Evolutionary conservation across 2,888 invertebrate genomes (phyloP).

Genomic region (Kryphioiulus occultus): DNA sequence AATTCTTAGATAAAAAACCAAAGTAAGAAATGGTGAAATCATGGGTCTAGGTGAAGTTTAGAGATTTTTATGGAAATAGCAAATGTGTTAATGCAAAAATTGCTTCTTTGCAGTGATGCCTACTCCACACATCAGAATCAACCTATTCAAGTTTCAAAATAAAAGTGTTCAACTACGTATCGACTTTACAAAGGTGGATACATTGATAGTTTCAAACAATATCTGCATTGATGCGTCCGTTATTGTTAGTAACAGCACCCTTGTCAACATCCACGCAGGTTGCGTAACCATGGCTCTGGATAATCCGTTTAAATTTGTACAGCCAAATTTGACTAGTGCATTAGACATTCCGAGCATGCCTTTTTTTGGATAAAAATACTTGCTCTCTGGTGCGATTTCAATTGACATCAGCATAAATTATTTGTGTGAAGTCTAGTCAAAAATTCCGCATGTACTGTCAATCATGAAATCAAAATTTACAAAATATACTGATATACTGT

Average conservation of each 20-base stretch:
- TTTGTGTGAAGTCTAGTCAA: background rate
- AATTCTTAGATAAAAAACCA: background rate
- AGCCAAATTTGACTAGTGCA: background rate
- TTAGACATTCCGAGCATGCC: background rate
- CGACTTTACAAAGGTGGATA: background rate
- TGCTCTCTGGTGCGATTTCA: no score
- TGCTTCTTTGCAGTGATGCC: conserved; percentile 29
- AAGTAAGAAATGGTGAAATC: no score
- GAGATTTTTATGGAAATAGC: background rate
- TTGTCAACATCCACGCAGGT: background rate
- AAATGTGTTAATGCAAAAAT: background rate
- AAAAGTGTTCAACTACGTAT: background rate
- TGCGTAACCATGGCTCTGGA: background rate
- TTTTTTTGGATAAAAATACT: background rate
- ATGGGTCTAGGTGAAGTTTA: no score
- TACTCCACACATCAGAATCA: background rate
- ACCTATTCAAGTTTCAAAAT: background rate
- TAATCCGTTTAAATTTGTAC: background rate
- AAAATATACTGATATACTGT: no score
- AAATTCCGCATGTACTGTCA: background rate
- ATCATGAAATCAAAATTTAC: background rate
- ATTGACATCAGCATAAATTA: background rate
- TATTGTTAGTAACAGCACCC: no score
- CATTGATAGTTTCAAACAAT: background rate
- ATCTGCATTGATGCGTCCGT: background rate